These are phyloP conservation scores for Drosophila sproati DNA, from an alignment of 1,140 invertebrate genomes.

Conservation along the genomic window DNA sequence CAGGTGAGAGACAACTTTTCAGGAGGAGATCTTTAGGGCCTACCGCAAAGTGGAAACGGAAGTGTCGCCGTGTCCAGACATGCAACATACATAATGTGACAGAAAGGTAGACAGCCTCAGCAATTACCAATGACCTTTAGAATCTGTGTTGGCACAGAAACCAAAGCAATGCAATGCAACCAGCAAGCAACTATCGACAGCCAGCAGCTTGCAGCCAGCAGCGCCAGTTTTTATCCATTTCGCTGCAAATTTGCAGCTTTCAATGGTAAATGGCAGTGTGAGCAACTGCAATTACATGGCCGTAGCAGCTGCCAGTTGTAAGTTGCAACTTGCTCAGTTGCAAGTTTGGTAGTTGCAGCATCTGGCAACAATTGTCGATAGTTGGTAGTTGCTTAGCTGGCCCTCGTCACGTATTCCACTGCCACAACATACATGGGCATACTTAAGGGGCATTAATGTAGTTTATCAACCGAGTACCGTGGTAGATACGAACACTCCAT, in stretches of 20 bases:
- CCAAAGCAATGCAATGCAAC: constrained; percentile 57
- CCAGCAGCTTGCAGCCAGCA: constrained; percentile 41
- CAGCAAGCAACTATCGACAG: constrained; percentile 7
- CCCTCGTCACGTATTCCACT: constrained; percentile 72
- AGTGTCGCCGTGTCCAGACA: constrained; percentile 67
- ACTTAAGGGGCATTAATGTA: constrained; percentile 79
- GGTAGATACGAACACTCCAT: constrained; percentile 44
- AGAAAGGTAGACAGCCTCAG: constrained; percentile 47
- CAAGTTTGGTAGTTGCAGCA: not conserved
- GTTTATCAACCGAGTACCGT: constrained; percentile 59
- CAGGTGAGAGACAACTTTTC: constrained; percentile 32
- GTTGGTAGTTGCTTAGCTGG: constrained; percentile 39
- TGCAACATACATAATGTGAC: constrained; percentile 15
- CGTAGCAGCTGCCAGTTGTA: constrained; percentile 44
- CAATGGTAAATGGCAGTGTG: constrained; percentile 70
- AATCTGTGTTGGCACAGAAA: constrained; percentile 70
- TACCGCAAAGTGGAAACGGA: constrained; percentile 83
- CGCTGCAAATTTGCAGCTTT: constrained; percentile 65
- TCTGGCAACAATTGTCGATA: constrained; percentile 29
- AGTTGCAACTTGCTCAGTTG: not conserved
- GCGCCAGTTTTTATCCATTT: constrained; percentile 67
- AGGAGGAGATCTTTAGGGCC: constrained; percentile 43
- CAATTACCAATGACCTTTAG: constrained; percentile 71
- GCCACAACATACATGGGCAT: constrained; percentile 75
- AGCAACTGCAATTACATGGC: constrained; percentile 65